Evolutionary conservation across 2,113 vertebrate genomes (phyloP).

Genomic region (Dipodomys merriami): DNA sequence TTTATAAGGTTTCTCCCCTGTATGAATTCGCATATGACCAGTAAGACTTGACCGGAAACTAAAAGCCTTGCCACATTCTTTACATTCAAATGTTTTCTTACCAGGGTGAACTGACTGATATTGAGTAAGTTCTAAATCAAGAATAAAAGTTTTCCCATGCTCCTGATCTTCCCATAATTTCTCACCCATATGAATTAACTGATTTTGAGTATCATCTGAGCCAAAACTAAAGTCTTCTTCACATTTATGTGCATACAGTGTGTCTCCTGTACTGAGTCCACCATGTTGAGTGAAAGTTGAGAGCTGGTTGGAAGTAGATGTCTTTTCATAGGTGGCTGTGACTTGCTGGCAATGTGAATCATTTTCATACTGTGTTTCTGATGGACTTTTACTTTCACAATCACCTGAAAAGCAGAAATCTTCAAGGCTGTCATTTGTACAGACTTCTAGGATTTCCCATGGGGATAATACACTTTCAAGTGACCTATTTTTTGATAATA

Average conservation of each 20-base stretch:
- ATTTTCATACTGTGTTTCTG: slow-evolving; percentile 11
- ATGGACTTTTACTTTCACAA: not conserved
- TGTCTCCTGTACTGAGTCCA: not conserved
- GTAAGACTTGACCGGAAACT: slow-evolving; percentile 7
- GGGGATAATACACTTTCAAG: slow-evolving; percentile 1
- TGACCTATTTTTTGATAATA: not conserved
- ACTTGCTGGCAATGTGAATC: slow-evolving; percentile 5
- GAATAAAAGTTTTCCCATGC: not conserved
- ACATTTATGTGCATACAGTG: not conserved
- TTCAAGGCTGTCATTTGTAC: not conserved
- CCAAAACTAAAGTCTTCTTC: not conserved
- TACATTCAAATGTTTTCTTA: not conserved
- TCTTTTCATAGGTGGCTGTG: not conserved
- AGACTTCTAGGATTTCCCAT: not conserved
- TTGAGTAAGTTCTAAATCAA: not conserved
- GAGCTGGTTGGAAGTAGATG: not conserved
- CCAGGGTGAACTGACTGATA: not conserved
- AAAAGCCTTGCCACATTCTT: slow-evolving; percentile 13
- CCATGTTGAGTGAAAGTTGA: not conserved
- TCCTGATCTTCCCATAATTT: not conserved
- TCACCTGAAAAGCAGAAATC: slow-evolving; percentile 2
- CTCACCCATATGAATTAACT: not conserved
- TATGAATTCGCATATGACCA: slow-evolving; percentile 23
- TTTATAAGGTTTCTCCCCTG: not conserved
- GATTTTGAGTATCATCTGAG: not conserved